Conservation (phyloP, 2,113 vertebrate genomes). For the Nestor notabilis region DNA sequence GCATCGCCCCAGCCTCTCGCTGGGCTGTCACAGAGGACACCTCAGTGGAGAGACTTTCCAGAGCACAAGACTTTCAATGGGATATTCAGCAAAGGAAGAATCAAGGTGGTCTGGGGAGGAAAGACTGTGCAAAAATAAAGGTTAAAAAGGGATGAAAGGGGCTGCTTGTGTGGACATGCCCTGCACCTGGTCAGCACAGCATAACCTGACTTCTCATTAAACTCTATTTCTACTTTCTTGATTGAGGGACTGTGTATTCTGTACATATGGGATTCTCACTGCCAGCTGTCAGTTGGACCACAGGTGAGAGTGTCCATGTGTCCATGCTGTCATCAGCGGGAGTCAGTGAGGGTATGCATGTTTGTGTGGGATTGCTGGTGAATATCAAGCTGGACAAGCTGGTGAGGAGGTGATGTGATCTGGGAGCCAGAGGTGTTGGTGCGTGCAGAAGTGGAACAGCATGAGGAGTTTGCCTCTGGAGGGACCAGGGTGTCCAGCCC, state of each 20-base stretch:
- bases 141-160: not conserved
- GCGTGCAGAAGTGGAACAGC: not conserved
- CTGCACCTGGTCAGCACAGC: not conserved
- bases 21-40: not conserved
- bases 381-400: not conserved
- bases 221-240: not conserved
- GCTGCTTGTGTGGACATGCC: fast-evolving
- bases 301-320: fast-evolving
- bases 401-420: not conserved
- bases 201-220: not conserved
- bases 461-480: not conserved
- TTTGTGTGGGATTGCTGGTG: not conserved
- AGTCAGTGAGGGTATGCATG: not conserved
- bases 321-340: not conserved
- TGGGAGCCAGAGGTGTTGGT: not conserved
- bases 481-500: too few species aligned
- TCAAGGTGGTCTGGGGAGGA: not conserved
- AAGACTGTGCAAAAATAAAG: not conserved
- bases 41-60: not conserved
- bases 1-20: not conserved
- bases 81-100: not conserved
- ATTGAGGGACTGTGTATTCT: not conserved
- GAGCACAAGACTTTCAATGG: not conserved
- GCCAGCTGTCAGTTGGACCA: not conserved
- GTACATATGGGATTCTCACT: fast-evolving